Base-by-base conservation (phyloP, 2,888 invertebrate species). In the Tipula unca region DNA sequence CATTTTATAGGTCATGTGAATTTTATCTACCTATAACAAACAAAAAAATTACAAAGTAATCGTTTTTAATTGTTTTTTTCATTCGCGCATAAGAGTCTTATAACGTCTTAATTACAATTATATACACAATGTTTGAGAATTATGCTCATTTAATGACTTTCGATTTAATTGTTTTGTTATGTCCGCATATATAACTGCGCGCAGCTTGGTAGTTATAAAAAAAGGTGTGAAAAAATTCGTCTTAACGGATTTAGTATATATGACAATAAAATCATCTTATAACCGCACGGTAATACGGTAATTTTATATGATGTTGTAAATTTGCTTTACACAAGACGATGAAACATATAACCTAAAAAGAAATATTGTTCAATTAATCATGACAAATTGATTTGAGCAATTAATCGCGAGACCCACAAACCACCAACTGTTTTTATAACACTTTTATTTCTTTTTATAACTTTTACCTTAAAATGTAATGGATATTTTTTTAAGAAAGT, bases 111-210 rank as follows among this genome's bases (percentile, higher is more conserved):
- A 69, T 69, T 69, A 69, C 69, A 69, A 69, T 69, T 69, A 17
- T 54, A 13, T 6, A 42, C 14, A 48, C 48, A 69, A 69, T 69
- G 69, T 69, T 69, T 69, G 69, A 69, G 69, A 69, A 69, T 25
- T 69, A 69, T 69, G 69, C 69, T 69, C 25, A 25, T 69, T 69
- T 69, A 69, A 69, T 69, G 69, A 20, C 69, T 69, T 69, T 69
- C 69, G 69, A 69, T 69, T 69, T 69, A 69, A 69, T 69, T 69
- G 69, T 69, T 69, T 69, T 69, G 69, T 69, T 69, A 69, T 25
- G 69, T 20, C 69, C 69, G n/a, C n/a, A n/a, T n/a, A 69, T 69
- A 69, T 69, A 69, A 69, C 69, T 69, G 69, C 69, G 69, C 69
- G 25, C 20, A 69, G 69, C 69, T 69, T 69, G 25, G 69, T 69